phyloP scores from a whole-genome alignment of 2,888 invertebrate species.

The Gymnocheta viridis region DNA sequence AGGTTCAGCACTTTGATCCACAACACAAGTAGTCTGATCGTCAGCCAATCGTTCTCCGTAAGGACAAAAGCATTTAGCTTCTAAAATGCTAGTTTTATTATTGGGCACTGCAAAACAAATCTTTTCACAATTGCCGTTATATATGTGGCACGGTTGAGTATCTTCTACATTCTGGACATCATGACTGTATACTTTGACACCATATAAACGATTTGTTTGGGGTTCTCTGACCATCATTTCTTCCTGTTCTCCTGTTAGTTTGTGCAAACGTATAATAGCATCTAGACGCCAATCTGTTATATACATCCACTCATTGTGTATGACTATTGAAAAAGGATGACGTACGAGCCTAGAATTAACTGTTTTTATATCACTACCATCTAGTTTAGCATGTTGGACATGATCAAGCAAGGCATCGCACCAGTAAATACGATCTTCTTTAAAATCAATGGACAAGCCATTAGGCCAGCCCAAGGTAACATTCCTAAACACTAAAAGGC shows the following conservation, averaged over 20 bases:
- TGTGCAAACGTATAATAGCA: conserved; percentile 94
- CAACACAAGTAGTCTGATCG: conserved; percentile 87
- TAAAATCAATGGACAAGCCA: conserved; percentile 96
- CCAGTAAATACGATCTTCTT: conserved; percentile 95
- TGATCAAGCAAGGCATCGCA: conserved; percentile 98
- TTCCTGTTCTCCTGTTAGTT: conserved; percentile 93
- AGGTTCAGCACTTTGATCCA: conserved; percentile 93
- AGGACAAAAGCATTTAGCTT: conserved; percentile 93
- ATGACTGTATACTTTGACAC: conserved; percentile 93
- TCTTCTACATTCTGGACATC: conserved; percentile 87
- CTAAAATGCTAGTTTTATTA: conserved; percentile 82
- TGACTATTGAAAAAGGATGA: conserved; percentile 96
- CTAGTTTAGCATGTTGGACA: conserved; percentile 95
- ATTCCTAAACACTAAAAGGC: conserved; percentile 92
- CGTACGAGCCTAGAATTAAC: conserved; percentile 92
- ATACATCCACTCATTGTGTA: conserved; percentile 95
- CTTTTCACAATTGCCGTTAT: conserved; percentile 96
- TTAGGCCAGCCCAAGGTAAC: conserved; percentile 98
- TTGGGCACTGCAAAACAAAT: conserved; percentile 95
- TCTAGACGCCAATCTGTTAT: conserved; percentile 98
- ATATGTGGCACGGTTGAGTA: conserved; percentile 90
- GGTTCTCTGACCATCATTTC: conserved; percentile 93
- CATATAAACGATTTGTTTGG: conserved; percentile 94
- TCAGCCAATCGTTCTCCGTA: conserved; percentile 92
- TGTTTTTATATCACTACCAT: conserved; percentile 95